These are phyloP conservation scores for Dendrocincla tyrannina DNA, from an alignment of 2,797 vertebrate species.

Conservation along the genomic window DNA sequence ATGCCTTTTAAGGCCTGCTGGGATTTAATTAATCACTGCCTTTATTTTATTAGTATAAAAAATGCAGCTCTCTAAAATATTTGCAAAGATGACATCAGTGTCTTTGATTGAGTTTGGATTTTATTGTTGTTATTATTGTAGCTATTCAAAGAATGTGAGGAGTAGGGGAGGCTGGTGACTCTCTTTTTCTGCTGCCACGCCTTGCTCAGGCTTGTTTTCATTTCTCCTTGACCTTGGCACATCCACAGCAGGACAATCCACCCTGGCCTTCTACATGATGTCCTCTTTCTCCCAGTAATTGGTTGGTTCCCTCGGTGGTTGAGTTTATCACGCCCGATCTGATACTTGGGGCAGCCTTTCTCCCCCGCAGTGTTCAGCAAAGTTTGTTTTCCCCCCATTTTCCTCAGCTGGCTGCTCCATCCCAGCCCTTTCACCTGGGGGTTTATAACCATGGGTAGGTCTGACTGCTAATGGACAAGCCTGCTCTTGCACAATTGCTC, in stretches of 20 bases:
- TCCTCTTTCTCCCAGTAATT: not conserved
- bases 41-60: constrained; percentile 39
- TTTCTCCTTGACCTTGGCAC: constrained; percentile 19
- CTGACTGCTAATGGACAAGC: constrained; percentile 30
- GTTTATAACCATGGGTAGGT: not conserved
- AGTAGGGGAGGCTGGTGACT: not conserved
- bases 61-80: constrained; percentile 38
- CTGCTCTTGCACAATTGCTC: constrained; percentile 13
- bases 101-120: constrained; percentile 32
- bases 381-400: not conserved
- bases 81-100: constrained; percentile 40
- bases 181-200: not conserved
- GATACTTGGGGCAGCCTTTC: not conserved
- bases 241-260: not conserved
- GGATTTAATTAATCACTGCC: constrained; percentile 31
- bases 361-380: not conserved
- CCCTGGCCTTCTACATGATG: not conserved
- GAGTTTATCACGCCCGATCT: not conserved
- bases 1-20: constrained; percentile 30
- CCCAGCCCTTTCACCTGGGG: not conserved
- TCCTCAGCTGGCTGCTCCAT: not conserved
- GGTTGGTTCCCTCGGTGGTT: not conserved
- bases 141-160: constrained; percentile 48
- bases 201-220: not conserved
- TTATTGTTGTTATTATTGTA: constrained; percentile 21